Evolutionary conservation across 2,113 vertebrate species (phyloP).

Genomic region (Ancistrus triradiatus): DNA sequence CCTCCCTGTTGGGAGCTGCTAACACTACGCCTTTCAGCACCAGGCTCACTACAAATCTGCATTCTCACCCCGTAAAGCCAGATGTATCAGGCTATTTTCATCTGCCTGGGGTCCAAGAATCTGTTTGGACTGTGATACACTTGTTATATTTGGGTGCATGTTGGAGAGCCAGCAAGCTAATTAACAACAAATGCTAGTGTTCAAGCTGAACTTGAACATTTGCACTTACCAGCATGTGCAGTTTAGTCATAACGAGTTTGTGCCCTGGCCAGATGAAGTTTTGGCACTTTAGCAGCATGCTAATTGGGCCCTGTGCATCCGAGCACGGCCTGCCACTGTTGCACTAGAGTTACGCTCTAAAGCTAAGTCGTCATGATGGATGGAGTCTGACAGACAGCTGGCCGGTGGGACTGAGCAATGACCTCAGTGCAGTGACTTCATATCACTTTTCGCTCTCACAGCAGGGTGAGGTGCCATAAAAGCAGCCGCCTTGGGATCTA

Average conservation of each 20-base stretch:
- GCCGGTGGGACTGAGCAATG: conserved; percentile 14
- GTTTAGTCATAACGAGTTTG: conserved; percentile 25
- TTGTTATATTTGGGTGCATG: background rate
- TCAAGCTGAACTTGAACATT: background rate
- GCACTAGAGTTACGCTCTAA: background rate
- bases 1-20: no score
- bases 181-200: no score
- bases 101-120: conserved; percentile 8
- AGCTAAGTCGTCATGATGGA: conserved; percentile 19
- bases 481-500: background rate
- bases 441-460: conserved; percentile 14
- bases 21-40: no score
- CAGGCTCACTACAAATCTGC: background rate
- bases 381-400: conserved; percentile 34
- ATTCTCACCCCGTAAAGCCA: no score
- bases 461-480: background rate
- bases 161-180: background rate
- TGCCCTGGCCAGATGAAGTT: conserved; percentile 14
- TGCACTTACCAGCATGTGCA: background rate
- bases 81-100: background rate
- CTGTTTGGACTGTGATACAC: background rate
- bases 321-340: background rate
- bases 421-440: conserved; percentile 33
- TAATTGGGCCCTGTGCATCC: conserved; percentile 29
- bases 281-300: conserved; percentile 31